Evolutionary conservation across 2,797 vertebrate species (phyloP).

Genomic region (Macroramphosus scolopax): DNA sequence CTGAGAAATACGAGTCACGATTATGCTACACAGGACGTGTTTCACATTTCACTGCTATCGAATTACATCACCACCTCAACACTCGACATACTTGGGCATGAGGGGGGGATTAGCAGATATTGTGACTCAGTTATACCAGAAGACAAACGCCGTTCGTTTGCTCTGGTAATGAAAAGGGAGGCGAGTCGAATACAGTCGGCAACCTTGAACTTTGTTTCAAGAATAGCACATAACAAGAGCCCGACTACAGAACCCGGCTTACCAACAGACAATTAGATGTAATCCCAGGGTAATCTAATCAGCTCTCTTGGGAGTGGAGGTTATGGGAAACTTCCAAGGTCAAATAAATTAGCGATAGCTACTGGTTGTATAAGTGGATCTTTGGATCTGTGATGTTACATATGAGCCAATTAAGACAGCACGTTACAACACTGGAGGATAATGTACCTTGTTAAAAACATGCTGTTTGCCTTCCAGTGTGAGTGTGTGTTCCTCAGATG

Average conservation of each 20-base stretch:
- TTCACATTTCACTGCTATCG: conserved; percentile 20
- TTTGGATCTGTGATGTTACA: conserved; percentile 8
- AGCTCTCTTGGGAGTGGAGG: conserved; percentile 38
- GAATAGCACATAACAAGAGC: conserved; percentile 28
- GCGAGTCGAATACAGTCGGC: conserved; percentile 22
- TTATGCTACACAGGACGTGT: no score
- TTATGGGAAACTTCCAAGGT: conserved; percentile 57
- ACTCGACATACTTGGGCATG: not conserved
- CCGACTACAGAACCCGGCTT: conserved; percentile 23
- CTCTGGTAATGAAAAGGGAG: conserved; percentile 27
- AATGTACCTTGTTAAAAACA: not conserved
- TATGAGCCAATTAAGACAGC: conserved; percentile 24
- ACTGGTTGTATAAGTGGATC: conserved; percentile 22
- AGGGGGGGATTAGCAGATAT: conserved; percentile 20
- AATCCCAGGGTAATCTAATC: conserved; percentile 61
- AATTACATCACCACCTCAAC: no score
- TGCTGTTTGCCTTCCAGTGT: no score
- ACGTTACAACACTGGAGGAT: conserved; percentile 19
- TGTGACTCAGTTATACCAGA: conserved; percentile 2
- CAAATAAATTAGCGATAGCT: conserved; percentile 39
- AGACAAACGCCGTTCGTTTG: conserved; percentile 10
- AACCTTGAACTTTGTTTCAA: conserved; percentile 69
- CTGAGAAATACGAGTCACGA: no score
- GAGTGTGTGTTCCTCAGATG: no score
- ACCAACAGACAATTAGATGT: conserved; percentile 48